A percentile compares a stretch with the other conserved stretches of the same genome.
Evolutionary conservation across 1,140 invertebrate species (phyloP).

Genomic region (Hormaphis cornu): DNA sequence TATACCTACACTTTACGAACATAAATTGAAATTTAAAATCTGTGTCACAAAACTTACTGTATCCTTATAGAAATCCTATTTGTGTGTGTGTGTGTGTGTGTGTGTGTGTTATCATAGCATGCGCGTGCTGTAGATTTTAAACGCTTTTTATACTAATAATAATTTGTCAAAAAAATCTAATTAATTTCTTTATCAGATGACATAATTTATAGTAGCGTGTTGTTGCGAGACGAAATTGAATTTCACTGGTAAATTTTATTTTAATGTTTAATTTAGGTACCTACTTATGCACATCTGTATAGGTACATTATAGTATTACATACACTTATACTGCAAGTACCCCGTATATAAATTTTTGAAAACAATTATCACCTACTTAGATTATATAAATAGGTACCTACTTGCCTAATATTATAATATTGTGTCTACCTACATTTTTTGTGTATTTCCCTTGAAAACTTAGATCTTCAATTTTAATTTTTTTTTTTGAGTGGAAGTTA

Average conservation of each 20-base stretch:
- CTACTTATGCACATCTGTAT: no score
- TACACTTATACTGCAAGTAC: no score
- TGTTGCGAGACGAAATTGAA: background rate
- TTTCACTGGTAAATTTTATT: background rate
- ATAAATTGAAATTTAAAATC: background rate
- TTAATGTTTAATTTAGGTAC: no score
- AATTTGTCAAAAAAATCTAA: background rate
- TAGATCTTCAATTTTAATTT: no score
- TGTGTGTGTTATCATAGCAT: background rate
- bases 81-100: background rate
- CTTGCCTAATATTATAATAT: no score
- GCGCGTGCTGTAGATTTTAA: background rate
- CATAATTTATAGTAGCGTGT: background rate
- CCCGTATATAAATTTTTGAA: no score
- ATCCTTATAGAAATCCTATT: background rate
- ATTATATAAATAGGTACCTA: no score
- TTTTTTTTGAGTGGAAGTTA: no score
- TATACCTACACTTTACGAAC: background rate
- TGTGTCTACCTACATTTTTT: no score
- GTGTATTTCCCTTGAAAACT: no score
- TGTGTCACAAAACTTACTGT: background rate
- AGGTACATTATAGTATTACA: no score
- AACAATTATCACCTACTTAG: no score
- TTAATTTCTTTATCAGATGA: background rate
- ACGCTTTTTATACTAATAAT: slow-evolving; percentile 15